Evolutionary conservation across 2,797 vertebrate genomes (phyloP).

Genomic region (Hippoglossus hippoglossus): DNA sequence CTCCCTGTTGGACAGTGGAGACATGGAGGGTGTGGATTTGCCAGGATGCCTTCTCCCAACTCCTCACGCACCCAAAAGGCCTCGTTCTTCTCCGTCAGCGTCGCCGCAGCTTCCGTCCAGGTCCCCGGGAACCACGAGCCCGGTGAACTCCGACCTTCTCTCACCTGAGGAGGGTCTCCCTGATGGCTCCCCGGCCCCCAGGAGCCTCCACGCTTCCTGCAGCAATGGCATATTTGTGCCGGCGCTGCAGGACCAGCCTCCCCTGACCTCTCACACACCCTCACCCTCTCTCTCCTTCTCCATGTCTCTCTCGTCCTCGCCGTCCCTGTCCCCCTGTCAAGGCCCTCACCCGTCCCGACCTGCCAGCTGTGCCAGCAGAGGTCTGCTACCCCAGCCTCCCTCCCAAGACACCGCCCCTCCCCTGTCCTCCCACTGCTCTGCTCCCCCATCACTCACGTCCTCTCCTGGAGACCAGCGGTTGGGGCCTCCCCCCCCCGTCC

Average conservation of each 20-base stretch:
- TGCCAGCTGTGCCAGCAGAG: constrained; percentile 55
- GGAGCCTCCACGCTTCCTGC: constrained; percentile 39
- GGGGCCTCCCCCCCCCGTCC: constrained; percentile 41
- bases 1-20: constrained; percentile 79
- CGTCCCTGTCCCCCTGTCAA: constrained; percentile 77
- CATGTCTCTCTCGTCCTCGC: constrained; percentile 74
- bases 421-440: constrained; percentile 70
- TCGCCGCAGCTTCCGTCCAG: constrained; percentile 7
- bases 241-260: constrained; percentile 58
- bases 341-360: constrained; percentile 70
- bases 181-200: constrained; percentile 22
- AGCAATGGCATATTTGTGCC: constrained; percentile 57
- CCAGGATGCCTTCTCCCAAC: constrained; percentile 81
- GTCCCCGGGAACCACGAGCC: constrained; percentile 4
- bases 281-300: constrained; percentile 81
- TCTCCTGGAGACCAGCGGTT: constrained; percentile 69
- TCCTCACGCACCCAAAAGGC: constrained; percentile 64
- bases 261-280: constrained; percentile 62
- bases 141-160: constrained; percentile 21
- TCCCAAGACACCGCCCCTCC: constrained; percentile 70
- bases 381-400: constrained; percentile 57
- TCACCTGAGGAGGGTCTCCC: constrained; percentile 38
- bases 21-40: constrained; percentile 68
- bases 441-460: constrained; percentile 77
- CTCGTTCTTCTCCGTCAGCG: constrained; percentile 36